Base-by-base conservation (phyloP, 23 tunicate species). In the Halocynthia roretzi region DNA sequence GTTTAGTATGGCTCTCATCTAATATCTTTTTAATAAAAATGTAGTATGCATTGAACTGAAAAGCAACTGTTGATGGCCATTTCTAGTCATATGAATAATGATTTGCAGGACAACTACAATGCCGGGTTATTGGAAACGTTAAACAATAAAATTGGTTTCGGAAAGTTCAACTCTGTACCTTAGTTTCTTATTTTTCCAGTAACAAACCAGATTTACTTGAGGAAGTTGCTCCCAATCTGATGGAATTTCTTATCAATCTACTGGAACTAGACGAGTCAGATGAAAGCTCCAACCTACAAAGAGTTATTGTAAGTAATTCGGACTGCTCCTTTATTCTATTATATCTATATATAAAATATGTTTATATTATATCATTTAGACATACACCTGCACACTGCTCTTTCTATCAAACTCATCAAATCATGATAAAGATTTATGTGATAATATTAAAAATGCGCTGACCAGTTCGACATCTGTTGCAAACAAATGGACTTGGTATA, bases 401-500 rank as follows among this genome's bases (percentile, higher is more conserved):
- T 74, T 74, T 53, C 54, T 74, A 14, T 74, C 78, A 54, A 74
- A 74, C 6, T 4, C 19, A 50, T 53, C 78, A 0, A 12, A 52
- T 53, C 15, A 17, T 17, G 64, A 74, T 8, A 10, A 52, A 14
- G 21, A 17, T 0, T 5, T 74, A 5, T 62, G 78, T 53, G 78
- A 53, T 12, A 74, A 53, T 53, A 53, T 74, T 55, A 52, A 22
- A 2, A 15, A 52, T 8, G 23, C 56, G 14, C 9, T 74, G 56
- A 74, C 62, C n/a, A 53, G 23, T 55, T 20, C 17, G 9, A 44
- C 54, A 10, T 74, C 78, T 53, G 9, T 49, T 0, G 78, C 83
- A 0, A 83, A 86, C 61, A 80, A 86, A 53, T 92, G 98, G 98
- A 86, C 87, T 31, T 51, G 89, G 49, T 92, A 92, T 71, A 83